Percentiles rank a stretch among this genome's conserved stretches.
These are phyloP conservation scores for Piprites chloris DNA, from an alignment of 2,113 vertebrate species.

Conservation along the genomic window DNA sequence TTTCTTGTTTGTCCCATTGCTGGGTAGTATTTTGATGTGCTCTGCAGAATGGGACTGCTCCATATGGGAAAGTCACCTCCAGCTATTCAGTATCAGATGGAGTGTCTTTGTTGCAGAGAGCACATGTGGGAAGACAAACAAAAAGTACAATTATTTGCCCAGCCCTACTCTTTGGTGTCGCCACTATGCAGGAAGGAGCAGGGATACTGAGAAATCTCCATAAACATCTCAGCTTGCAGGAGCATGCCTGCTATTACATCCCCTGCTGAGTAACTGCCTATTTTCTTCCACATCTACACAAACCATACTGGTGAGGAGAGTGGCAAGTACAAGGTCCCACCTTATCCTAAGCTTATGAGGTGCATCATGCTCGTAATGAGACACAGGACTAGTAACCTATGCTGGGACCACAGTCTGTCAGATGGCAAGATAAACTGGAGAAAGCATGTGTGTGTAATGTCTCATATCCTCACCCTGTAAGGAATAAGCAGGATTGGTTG, in stretches of 20 bases:
- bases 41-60: not conserved
- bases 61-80: not conserved
- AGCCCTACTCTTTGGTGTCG: not conserved
- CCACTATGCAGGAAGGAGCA: not conserved
- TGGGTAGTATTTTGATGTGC: not conserved
- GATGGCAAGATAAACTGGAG: not conserved
- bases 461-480: not conserved
- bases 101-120: not conserved
- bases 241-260: constrained; percentile 13
- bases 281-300: not conserved
- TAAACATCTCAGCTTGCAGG: constrained; percentile 2
- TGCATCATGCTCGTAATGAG: not conserved
- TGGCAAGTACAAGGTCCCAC: not conserved
- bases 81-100: constrained; percentile 17
- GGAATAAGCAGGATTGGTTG: not conserved
- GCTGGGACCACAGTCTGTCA: not conserved
- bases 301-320: not conserved
- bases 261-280: not conserved
- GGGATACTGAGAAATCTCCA: not conserved
- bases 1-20: not conserved
- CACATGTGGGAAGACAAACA: constrained; percentile 19
- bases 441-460: not conserved
- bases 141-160: constrained; percentile 8
- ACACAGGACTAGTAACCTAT: not conserved
- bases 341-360: not conserved